These are phyloP conservation scores for Euphonia xanthogaster DNA, from an alignment of 2,797 vertebrate genomes.

Conservation along the genomic window DNA sequence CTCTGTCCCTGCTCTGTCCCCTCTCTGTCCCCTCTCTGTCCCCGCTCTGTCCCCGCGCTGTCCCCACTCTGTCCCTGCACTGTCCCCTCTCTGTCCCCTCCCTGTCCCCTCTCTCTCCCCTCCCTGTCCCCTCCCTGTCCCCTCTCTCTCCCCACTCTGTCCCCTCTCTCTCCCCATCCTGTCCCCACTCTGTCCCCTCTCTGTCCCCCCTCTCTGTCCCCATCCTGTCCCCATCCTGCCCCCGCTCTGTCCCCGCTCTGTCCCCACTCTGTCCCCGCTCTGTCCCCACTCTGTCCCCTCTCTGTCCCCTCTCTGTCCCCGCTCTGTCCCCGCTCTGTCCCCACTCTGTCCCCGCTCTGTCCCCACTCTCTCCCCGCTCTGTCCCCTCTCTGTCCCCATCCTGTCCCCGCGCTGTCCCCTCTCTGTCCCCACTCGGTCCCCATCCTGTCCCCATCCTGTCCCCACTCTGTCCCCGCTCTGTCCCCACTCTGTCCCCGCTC, in stretches of 20 bases:
- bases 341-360: fast-evolving
- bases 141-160: too few species aligned
- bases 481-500: fast-evolving
- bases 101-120: too few species aligned
- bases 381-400: fast-evolving
- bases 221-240: fast-evolving
- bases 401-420: fast-evolving
- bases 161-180: too few species aligned
- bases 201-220: too few species aligned
- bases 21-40: too few species aligned
- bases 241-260: not conserved
- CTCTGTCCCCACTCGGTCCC: fast-evolving
- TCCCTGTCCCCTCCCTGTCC: too few species aligned
- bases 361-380: fast-evolving
- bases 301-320: fast-evolving
- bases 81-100: too few species aligned
- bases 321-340: fast-evolving
- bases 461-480: fast-evolving
- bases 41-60: too few species aligned
- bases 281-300: not conserved
- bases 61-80: too few species aligned
- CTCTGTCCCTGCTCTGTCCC: too few species aligned
- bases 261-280: fast-evolving
- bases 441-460: too few species aligned
- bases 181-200: too few species aligned